A percentile compares a stretch with the other conserved stretches of the same genome.
Evolutionary conservation across 2,888 invertebrate species (phyloP).

Genomic region (Smittia aterrima): DNA sequence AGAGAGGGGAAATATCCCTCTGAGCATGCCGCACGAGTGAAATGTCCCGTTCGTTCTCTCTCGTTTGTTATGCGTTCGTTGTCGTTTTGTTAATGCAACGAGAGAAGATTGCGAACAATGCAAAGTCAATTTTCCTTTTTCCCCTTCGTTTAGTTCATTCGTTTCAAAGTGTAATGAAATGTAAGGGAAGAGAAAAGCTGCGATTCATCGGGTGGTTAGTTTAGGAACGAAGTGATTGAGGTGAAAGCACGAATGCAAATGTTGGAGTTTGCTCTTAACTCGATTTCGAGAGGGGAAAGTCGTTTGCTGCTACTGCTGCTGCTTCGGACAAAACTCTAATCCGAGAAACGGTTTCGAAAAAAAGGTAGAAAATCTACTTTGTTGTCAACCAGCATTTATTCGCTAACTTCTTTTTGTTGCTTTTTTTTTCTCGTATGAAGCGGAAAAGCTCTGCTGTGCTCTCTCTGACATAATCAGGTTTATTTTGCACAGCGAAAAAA

Average conservation of each 20-base stretch:
- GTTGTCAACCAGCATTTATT: conserved; percentile 18
- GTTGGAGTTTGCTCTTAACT: neutral
- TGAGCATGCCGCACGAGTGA: neutral
- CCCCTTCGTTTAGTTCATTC: neutral
- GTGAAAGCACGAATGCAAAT: conserved; percentile 30
- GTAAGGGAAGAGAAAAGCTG: conserved; percentile 15
- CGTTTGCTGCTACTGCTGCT: neutral
- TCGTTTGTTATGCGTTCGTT: neutral
- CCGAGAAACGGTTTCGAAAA: conserved; percentile 16
- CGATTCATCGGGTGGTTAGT: conserved; percentile 10
- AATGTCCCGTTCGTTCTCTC: conserved; percentile 15
- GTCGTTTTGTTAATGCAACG: too few species aligned
- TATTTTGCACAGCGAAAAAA: neutral
- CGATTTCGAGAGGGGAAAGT: conserved; percentile 12
- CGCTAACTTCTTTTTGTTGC: neutral
- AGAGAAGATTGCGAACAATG: neutral
- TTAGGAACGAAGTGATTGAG: neutral
- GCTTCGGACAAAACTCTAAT: neutral
- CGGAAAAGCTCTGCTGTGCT: conserved; percentile 1
- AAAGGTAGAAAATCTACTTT: conserved; percentile 27
- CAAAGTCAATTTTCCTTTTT: conserved; percentile 3
- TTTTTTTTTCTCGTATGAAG: neutral
- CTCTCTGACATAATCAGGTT: conserved; percentile 29
- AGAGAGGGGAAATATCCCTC: conserved; percentile 9
- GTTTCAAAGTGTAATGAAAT: conserved; percentile 3